These are phyloP conservation scores for Nannoperca australis DNA, from an alignment of 2,797 vertebrate genomes.

Conservation along the genomic window DNA sequence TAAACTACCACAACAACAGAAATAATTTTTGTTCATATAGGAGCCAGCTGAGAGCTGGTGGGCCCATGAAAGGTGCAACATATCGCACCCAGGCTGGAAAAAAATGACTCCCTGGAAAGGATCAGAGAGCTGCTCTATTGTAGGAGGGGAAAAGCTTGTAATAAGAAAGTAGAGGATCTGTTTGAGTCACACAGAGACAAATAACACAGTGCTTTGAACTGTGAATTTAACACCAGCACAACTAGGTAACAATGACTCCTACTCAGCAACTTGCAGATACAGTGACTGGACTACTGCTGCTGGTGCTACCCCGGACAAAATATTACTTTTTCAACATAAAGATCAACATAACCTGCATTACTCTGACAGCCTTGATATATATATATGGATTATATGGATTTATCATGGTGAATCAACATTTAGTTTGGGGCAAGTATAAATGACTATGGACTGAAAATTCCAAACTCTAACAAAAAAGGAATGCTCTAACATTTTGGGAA, in stretches of 20 bases:
- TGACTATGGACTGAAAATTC: background rate
- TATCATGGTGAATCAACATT: background rate
- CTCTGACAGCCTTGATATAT: background rate
- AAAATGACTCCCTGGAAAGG: background rate
- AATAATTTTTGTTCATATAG: no score
- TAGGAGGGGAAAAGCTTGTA: constrained; percentile 2
- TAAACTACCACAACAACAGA: no score
- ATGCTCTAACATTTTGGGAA: background rate
- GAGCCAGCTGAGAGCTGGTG: no score
- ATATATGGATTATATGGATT: background rate
- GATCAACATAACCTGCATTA: background rate
- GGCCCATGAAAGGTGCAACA: background rate
- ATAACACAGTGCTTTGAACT: constrained; percentile 54
- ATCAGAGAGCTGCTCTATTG: constrained; percentile 19
- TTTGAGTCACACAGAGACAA: constrained; percentile 46
- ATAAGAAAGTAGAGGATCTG: constrained; percentile 24
- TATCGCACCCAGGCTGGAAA: constrained; percentile 19
- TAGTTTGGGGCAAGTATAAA: background rate
- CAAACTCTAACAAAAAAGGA: background rate
- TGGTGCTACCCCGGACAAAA: background rate
- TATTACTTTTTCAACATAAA: background rate
- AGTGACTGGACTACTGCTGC: constrained; percentile 11
- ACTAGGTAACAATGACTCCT: constrained; percentile 5
- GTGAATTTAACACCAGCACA: constrained; percentile 26
- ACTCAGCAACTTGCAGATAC: constrained; percentile 14